These are phyloP conservation scores for Rhinogobius similis DNA, from an alignment of 2,113 vertebrate genomes.

Conservation along the genomic window DNA sequence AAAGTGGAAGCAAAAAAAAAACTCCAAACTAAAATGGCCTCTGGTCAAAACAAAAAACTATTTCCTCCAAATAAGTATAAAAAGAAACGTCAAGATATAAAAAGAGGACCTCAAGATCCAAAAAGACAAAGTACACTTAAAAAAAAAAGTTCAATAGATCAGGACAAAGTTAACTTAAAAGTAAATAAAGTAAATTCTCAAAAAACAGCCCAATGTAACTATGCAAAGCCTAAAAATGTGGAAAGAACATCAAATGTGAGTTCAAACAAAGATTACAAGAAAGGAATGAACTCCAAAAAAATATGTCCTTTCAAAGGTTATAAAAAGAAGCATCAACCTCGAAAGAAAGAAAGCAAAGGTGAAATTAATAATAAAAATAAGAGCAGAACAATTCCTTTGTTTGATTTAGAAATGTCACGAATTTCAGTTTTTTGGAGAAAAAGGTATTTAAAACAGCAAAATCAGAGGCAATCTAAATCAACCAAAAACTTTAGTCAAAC, in stretches of 20 bases:
- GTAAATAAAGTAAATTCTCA: not conserved
- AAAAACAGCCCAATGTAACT: not conserved
- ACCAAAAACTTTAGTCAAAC: not conserved
- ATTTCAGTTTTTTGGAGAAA: not conserved
- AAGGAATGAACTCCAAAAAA: not conserved
- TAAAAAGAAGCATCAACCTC: not conserved
- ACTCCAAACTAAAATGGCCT: too few species aligned
- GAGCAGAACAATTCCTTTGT: not conserved
- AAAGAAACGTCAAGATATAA: too few species aligned
- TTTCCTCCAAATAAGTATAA: too few species aligned
- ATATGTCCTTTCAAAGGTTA: too few species aligned
- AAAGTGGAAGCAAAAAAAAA: not conserved
- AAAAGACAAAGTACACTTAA: too few species aligned
- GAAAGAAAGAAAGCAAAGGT: not conserved
- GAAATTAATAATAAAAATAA: not conserved
- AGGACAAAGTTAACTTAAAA: not conserved
- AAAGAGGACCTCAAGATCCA: too few species aligned
- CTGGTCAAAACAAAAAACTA: too few species aligned
- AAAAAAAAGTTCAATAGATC: too few species aligned
- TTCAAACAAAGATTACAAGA: not conserved
- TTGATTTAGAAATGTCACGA: not conserved
- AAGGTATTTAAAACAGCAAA: not conserved
- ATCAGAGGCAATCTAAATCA: too few species aligned
- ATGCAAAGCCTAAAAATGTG: not conserved
- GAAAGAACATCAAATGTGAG: not conserved